These are phyloP conservation scores for Aphrophora alni DNA, from an alignment of 2,888 invertebrate species.

Conservation along the genomic window DNA sequence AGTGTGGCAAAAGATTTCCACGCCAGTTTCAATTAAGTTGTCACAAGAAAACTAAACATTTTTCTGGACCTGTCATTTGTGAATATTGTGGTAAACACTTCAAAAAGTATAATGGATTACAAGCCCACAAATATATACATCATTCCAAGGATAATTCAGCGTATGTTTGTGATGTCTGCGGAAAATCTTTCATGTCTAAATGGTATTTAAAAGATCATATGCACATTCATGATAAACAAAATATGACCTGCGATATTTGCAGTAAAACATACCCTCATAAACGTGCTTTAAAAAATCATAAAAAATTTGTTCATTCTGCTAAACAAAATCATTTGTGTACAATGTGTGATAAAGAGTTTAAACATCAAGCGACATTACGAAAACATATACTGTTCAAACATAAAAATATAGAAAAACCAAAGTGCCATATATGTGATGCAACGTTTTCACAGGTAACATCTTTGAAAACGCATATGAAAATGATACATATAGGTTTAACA, in stretches of 20 bases:
- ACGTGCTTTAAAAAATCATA: background rate
- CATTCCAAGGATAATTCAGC: background rate
- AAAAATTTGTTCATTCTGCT: no score
- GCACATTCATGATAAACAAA: background rate
- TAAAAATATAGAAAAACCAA: background rate
- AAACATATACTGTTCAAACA: background rate
- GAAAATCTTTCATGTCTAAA: background rate
- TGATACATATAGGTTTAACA: background rate
- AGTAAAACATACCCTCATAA: background rate
- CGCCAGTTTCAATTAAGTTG: background rate
- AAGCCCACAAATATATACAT: background rate
- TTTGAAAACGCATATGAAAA: background rate
- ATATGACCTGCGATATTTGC: background rate
- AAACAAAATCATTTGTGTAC: background rate
- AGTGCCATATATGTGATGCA: background rate
- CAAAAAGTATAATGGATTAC: background rate
- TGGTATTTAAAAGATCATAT: background rate
- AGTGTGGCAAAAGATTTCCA: background rate
- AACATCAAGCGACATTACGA: background rate
- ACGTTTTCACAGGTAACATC: background rate
- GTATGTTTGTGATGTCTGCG: background rate
- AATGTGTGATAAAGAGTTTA: background rate
- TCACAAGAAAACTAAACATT: background rate
- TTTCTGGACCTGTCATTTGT: background rate
- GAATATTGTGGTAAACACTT: background rate